Conservation (phyloP, 2,888 invertebrate species). For the Caenorhabditis sulstoni region DNA sequence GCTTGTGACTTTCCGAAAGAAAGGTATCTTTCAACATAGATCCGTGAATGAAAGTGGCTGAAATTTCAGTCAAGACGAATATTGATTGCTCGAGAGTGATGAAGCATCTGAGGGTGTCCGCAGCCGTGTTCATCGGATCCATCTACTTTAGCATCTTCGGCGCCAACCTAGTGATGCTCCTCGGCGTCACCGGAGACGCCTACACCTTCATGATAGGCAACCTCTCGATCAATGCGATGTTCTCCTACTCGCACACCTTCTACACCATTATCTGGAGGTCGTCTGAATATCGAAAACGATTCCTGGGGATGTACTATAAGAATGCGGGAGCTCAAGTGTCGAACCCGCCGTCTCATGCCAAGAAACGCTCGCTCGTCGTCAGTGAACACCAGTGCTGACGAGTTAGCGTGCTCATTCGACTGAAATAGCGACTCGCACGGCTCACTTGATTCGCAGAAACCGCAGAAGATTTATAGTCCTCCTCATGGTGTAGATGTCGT, state of each 20-base stretch:
- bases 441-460: background rate
- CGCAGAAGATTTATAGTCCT: too few species aligned
- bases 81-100: constrained; percentile 29
- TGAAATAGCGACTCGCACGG: background rate
- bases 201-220: constrained; percentile 5
- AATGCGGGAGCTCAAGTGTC: background rate
- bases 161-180: constrained; percentile 9
- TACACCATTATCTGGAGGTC: constrained; percentile 53
- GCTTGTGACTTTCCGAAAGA: constrained; percentile 7
- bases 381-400: background rate
- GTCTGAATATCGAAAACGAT: constrained; percentile 38
- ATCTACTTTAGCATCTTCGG: constrained; percentile 20
- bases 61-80: constrained; percentile 19
- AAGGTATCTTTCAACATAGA: too few species aligned
- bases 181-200: constrained; percentile 30
- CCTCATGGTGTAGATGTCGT: too few species aligned
- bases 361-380: background rate
- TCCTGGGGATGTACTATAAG: constrained; percentile 23
- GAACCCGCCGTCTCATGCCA: background rate
- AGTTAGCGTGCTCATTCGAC: background rate
- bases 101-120: constrained; percentile 37
- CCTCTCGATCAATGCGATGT: constrained; percentile 25
- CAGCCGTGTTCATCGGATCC: constrained; percentile 30
- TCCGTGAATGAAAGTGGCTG: too few species aligned
- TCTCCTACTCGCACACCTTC: constrained; percentile 49